phyloP scores from a whole-genome alignment of 2,113 vertebrate genomes.

The Dipodomys merriami region DNA sequence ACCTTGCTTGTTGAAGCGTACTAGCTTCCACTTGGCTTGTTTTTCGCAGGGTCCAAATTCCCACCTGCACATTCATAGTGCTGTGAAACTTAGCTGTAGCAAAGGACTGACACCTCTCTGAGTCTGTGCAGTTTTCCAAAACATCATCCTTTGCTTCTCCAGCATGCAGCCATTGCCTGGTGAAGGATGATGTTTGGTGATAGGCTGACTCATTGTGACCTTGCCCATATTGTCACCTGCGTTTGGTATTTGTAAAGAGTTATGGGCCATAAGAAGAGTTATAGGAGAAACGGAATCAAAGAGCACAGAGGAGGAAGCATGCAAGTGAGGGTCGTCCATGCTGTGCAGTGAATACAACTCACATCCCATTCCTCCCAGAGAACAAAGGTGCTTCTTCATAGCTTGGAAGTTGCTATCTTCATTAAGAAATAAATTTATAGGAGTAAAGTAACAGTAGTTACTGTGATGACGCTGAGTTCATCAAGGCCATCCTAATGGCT shows the following conservation, averaged over 20 bases:
- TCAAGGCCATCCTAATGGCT: neutral
- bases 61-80: too few species aligned
- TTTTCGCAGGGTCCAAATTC: neutral
- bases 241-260: neutral
- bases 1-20: too few species aligned
- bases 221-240: too few species aligned
- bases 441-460: neutral
- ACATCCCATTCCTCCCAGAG: too few species aligned
- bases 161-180: neutral
- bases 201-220: neutral
- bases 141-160: neutral
- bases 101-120: neutral
- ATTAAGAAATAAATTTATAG: neutral
- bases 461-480: neutral
- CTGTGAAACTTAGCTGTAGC: neutral
- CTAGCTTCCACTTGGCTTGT: neutral
- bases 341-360: fast-evolving
- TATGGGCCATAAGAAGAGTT: neutral
- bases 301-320: neutral
- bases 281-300: neutral
- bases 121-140: neutral
- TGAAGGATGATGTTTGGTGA: neutral
- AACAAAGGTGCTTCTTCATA: neutral
- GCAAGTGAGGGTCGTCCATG: neutral
- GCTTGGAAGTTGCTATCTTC: neutral